These are phyloP conservation scores for Bombus balteatus DNA, from an alignment of 1,140 invertebrate genomes.

Conservation along the genomic window DNA sequence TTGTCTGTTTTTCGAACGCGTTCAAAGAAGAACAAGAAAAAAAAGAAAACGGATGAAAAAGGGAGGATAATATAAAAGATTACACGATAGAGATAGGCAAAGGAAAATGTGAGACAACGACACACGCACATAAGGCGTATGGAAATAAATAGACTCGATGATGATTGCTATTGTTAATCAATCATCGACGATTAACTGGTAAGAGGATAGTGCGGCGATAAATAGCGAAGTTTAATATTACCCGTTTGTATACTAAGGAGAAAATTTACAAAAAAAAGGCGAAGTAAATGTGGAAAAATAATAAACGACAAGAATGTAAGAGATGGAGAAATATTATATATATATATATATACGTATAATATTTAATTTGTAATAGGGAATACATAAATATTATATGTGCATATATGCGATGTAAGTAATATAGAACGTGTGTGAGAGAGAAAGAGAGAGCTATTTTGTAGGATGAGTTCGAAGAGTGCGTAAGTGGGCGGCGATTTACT, in stretches of 20 bases:
- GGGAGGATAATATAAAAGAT: neutral
- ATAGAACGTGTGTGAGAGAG: conserved; percentile 19
- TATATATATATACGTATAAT: neutral
- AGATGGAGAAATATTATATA: conserved; percentile 45
- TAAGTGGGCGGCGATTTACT: conserved; percentile 70
- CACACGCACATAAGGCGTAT: conserved; percentile 55
- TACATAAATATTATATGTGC: conserved; percentile 5
- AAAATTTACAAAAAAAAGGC: conserved; percentile 41
- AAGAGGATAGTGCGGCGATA: conserved; percentile 53
- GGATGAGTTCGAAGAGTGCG: conserved; percentile 44
- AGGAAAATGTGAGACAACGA: conserved; percentile 53
- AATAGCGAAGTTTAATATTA: conserved; percentile 66
- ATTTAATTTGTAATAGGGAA: neutral
- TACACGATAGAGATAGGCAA: conserved; percentile 11
- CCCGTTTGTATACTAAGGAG: conserved; percentile 69
- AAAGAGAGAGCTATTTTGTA: conserved; percentile 53
- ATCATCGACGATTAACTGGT: conserved; percentile 29
- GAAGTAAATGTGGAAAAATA: conserved; percentile 4
- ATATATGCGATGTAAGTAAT: neutral
- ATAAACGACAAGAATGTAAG: conserved; percentile 31
- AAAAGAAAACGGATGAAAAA: neutral
- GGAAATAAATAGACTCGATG: conserved; percentile 37
- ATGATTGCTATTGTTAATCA: conserved; percentile 43
- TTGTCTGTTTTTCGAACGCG: neutral
- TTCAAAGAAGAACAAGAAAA: neutral